Evolutionary conservation across 23 tunicate species (phyloP).

Genomic region (Ascidia mentula): DNA sequence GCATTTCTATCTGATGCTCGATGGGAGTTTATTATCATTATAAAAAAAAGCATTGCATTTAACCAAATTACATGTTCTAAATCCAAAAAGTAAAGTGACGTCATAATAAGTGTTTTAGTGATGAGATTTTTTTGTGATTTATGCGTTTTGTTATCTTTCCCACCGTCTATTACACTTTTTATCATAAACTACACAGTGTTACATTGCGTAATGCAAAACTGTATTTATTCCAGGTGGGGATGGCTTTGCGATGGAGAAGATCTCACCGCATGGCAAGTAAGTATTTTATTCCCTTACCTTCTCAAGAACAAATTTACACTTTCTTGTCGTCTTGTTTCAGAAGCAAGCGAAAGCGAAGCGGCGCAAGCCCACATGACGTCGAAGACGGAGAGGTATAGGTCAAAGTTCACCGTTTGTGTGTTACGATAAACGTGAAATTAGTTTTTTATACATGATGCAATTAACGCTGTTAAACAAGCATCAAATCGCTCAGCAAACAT

Average conservation of each 20-base stretch:
- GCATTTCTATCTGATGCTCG: too few species aligned
- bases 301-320: neutral
- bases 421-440: too few species aligned
- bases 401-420: too few species aligned
- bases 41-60: neutral
- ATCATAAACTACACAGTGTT: neutral
- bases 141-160: neutral
- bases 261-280: neutral
- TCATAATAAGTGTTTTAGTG: neutral
- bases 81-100: neutral
- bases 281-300: neutral
- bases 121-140: neutral
- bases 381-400: too few species aligned
- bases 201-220: neutral
- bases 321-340: neutral
- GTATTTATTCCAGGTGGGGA: neutral
- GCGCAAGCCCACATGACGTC: neutral
- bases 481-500: too few species aligned
- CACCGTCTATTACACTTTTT: neutral
- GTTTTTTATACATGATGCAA: too few species aligned
- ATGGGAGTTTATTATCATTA: neutral
- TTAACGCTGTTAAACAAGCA: too few species aligned
- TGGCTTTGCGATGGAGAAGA: neutral
- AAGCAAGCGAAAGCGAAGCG: neutral
- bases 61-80: neutral